phyloP scores from a whole-genome alignment of 2,888 invertebrate genomes.

The Lasioglossum morio region DNA sequence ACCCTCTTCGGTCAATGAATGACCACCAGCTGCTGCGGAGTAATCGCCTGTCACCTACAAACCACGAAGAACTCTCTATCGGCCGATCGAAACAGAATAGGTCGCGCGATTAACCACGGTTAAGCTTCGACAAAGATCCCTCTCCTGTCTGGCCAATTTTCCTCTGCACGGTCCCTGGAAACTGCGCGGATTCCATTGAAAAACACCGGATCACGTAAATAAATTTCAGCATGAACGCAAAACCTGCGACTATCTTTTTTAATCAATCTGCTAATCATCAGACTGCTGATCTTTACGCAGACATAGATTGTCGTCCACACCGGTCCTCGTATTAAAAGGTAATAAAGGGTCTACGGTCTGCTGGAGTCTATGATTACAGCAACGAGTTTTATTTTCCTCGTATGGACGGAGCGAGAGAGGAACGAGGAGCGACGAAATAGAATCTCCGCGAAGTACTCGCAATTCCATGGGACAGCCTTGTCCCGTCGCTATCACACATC shows the following conservation, averaged over 20 bases:
- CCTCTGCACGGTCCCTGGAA: background rate
- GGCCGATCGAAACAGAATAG: conserved; percentile 57
- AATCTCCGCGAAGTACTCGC: conserved; percentile 12
- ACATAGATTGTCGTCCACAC: background rate
- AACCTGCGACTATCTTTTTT: background rate
- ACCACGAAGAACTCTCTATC: conserved; percentile 64
- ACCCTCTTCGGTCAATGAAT: conserved; percentile 71
- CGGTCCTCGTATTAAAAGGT: background rate
- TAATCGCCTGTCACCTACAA: conserved; percentile 71
- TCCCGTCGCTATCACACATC: conserved; percentile 15
- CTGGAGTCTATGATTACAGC: background rate
- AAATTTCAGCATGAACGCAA: background rate
- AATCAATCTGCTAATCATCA: background rate
- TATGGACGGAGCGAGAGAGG: background rate
- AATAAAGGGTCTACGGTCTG: background rate
- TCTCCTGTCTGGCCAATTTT: conserved; percentile 56
- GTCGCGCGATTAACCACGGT: conserved; percentile 41
- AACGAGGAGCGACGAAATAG: background rate
- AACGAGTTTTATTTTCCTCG: background rate
- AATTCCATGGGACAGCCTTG: conserved; percentile 19
- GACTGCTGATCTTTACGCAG: background rate
- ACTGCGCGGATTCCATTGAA: background rate
- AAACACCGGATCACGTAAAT: background rate
- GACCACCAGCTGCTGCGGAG: conserved; percentile 64
- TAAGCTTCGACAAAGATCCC: conserved; percentile 42